Conservation (phyloP, 1,140 invertebrate species). For the Papilio helenus region DNA sequence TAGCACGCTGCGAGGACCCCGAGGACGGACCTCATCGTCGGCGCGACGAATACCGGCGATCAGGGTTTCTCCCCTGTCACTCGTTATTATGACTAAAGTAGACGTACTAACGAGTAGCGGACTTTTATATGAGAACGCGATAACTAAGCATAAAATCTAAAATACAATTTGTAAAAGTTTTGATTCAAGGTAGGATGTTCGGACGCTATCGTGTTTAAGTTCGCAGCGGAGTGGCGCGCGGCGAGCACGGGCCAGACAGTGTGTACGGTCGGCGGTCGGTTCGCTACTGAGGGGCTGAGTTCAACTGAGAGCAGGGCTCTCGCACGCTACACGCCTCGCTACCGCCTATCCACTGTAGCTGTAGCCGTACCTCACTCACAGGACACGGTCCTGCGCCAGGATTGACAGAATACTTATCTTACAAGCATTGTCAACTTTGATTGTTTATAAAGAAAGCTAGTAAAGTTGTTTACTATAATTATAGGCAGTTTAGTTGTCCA, state of each 20-base stretch:
- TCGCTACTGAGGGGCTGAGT: conserved; percentile 57
- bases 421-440: neutral
- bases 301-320: neutral
- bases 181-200: conserved; percentile 24
- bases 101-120: neutral
- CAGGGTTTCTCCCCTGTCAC: conserved; percentile 1
- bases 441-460: neutral
- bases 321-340: neutral
- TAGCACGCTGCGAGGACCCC: conserved; percentile 2
- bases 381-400: neutral
- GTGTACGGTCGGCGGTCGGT: conserved; percentile 56
- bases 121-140: neutral
- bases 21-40: conserved; percentile 27
- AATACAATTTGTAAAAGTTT: conserved; percentile 31
- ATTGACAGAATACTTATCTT: neutral
- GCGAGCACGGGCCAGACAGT: conserved; percentile 47
- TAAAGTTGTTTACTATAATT: neutral
- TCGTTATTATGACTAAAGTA: neutral
- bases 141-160: neutral
- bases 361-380: neutral
- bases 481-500: too few species aligned
- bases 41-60: conserved; percentile 1
- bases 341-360: neutral
- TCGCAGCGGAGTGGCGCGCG: conserved; percentile 51
- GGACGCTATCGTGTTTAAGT: conserved; percentile 61